These are phyloP conservation scores for Micoletzkya japonica DNA, from an alignment of 2,888 invertebrate genomes.

Conservation along the genomic window DNA sequence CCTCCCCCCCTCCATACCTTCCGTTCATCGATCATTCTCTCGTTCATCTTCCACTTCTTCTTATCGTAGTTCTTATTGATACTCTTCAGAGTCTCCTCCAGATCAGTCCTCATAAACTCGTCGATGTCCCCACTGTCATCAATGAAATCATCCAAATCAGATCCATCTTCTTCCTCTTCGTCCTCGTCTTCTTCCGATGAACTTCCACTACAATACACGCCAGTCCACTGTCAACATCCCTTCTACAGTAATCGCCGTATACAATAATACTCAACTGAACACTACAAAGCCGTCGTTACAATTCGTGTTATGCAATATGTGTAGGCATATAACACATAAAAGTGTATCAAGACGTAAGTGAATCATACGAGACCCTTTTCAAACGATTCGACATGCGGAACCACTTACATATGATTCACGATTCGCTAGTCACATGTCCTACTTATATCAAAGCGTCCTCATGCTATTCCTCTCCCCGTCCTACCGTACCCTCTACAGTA, in stretches of 20 bases:
- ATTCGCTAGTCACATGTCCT: no score
- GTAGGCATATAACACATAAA: no score
- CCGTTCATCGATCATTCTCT: conserved; percentile 50
- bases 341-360: no score
- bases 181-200: conserved; percentile 28
- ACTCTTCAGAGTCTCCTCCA: conserved; percentile 55
- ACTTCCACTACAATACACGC: no score
- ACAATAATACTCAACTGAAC: no score
- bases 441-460: not conserved
- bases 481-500: not conserved
- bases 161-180: conserved; percentile 52
- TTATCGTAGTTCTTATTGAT: conserved; percentile 59
- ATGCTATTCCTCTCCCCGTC: not conserved
- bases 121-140: conserved; percentile 54
- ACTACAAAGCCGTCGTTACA: no score
- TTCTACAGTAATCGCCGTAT: no score
- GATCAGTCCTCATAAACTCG: conserved; percentile 45
- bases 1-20: not conserved
- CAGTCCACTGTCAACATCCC: no score
- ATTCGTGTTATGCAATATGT: no score
- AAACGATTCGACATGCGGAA: no score
- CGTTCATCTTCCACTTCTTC: conserved; percentile 53
- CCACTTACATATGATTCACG: no score
- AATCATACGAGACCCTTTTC: no score
- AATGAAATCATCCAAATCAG: conserved; percentile 62